These are phyloP conservation scores for Remorina albescens DNA, from an alignment of 2,797 vertebrate genomes.

Conservation along the genomic window DNA sequence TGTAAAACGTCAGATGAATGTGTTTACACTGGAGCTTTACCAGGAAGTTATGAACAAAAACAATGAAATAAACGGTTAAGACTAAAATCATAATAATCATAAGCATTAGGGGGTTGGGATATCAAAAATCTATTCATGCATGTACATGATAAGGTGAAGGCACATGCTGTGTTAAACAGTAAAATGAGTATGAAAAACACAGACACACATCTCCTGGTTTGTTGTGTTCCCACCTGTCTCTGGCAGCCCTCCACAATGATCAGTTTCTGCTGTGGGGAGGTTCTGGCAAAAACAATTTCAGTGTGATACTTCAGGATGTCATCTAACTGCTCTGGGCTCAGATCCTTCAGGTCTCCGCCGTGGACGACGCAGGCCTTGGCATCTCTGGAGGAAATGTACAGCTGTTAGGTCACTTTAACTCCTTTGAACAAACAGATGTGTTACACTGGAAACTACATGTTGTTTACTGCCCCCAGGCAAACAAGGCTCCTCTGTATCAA, in stretches of 20 bases:
- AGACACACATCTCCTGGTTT: not conserved
- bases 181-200: not conserved
- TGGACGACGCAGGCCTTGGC: constrained; percentile 97
- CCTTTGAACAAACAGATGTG: not conserved
- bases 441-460: not conserved
- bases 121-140: constrained; percentile 22
- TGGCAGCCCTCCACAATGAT: constrained; percentile 98
- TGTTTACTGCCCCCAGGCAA: not conserved
- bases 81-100: constrained; percentile 40
- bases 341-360: constrained; percentile 94
- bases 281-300: constrained; percentile 97
- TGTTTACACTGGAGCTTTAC: not conserved
- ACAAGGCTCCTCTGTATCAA: not conserved
- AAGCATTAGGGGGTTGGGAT: constrained; percentile 10
- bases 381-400: constrained; percentile 82
- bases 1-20: not conserved
- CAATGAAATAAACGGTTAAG: not conserved
- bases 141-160: constrained; percentile 29
- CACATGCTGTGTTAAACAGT: constrained; percentile 34
- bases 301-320: constrained; percentile 93
- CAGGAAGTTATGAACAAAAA: not conserved
- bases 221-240: constrained; percentile 86
- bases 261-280: constrained; percentile 96
- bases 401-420: not conserved
- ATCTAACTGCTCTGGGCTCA: constrained; percentile 90